phyloP scores from a whole-genome alignment of 2,797 vertebrate genomes.

The Coregonus suidteri region DNA sequence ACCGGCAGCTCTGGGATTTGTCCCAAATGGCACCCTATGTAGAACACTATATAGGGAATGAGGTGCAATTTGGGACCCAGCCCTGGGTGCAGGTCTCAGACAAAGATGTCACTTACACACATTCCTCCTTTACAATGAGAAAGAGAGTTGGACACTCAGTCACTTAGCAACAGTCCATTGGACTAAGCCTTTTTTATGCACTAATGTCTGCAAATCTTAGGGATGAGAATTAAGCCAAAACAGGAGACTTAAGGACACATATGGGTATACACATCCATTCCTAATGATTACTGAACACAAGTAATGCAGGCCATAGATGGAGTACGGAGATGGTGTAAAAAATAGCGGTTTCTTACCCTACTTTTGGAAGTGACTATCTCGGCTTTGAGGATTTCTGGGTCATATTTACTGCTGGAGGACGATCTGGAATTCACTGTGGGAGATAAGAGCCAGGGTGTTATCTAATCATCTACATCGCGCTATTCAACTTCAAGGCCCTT shows the following conservation, averaged over 20 bases:
- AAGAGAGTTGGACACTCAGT: not conserved
- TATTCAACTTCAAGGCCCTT: not conserved
- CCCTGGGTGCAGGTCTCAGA: no score
- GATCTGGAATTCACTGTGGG: slow-evolving; percentile 91
- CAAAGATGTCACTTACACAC: not conserved
- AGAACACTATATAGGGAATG: no score
- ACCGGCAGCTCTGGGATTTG: no score
- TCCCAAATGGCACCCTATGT: no score
- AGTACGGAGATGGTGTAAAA: not conserved
- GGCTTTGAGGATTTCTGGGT: slow-evolving; percentile 97
- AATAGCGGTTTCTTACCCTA: slow-evolving; percentile 79
- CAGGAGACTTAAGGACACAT: not conserved
- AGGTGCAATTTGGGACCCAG: no score
- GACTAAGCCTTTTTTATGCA: not conserved
- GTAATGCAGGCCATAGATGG: not conserved
- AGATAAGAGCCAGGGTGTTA: slow-evolving; percentile 10
- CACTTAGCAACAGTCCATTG: not conserved
- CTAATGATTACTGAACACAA: not conserved
- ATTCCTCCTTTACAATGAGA: not conserved
- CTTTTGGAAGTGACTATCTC: slow-evolving; percentile 96
- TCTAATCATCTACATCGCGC: not conserved
- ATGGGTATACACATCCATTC: not conserved
- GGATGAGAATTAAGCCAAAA: not conserved
- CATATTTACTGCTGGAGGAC: slow-evolving; percentile 94
- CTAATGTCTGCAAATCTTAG: not conserved